Evolutionary conservation across 35 echinoderm and acorn worm genomes (phyloP).

Genomic region (Amphiura filiformis): DNA sequence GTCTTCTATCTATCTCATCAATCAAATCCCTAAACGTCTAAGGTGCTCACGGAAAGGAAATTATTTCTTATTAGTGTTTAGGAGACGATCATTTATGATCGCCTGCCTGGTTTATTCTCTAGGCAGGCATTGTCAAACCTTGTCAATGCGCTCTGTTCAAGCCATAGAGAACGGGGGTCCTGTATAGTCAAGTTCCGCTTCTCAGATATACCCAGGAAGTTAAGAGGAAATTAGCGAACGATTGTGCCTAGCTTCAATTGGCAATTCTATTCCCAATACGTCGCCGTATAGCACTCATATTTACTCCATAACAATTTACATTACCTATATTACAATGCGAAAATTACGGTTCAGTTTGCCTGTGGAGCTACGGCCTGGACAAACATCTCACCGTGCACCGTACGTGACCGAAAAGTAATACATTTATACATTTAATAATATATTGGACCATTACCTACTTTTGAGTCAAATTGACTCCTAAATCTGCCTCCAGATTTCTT

Average conservation of each 20-base stretch:
- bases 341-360: not conserved
- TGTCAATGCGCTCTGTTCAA: not conserved
- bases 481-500: not conserved
- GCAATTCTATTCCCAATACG: not conserved
- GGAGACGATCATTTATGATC: not conserved
- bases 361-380: not conserved
- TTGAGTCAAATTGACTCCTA: not conserved
- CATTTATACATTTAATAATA: not conserved
- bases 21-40: not conserved
- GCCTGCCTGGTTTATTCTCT: not conserved
- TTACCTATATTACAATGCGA: constrained; percentile 2
- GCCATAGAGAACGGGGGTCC: not conserved
- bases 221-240: constrained; percentile 4
- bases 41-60: not conserved
- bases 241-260: not conserved
- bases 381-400: not conserved
- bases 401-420: not conserved
- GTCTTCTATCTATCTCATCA: not conserved
- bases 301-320: constrained; percentile 12
- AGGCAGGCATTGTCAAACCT: not conserved
- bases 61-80: constrained; percentile 6
- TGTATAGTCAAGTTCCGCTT: constrained; percentile 10
- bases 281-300: not conserved
- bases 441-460: not conserved
- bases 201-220: not conserved